phyloP scores from a whole-genome alignment of 2,797 vertebrate genomes.

The Lutjanus argentimaculatus region DNA sequence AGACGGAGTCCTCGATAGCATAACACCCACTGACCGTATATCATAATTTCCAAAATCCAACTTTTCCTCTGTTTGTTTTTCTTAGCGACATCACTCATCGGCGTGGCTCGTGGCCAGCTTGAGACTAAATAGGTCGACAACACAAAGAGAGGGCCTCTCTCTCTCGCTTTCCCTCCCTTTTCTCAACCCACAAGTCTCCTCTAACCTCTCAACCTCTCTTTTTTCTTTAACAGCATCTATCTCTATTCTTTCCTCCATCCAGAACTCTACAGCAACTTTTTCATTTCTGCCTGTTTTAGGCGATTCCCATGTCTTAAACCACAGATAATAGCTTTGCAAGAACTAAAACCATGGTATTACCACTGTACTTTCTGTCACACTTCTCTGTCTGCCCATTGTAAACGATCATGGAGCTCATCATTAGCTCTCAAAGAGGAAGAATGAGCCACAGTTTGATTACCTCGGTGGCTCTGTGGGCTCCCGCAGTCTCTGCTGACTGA shows the following conservation, averaged over 20 bases:
- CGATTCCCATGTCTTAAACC: slow-evolving; percentile 24
- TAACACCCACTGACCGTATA: slow-evolving; percentile 55
- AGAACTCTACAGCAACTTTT: slow-evolving; percentile 20
- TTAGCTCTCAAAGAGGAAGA: slow-evolving; percentile 77
- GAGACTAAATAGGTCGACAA: slow-evolving; percentile 73
- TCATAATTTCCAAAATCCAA: slow-evolving; percentile 75
- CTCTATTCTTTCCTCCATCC: slow-evolving; percentile 22
- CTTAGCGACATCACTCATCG: slow-evolving; percentile 76
- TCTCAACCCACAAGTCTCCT: slow-evolving; percentile 53
- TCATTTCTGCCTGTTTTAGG: slow-evolving; percentile 15
- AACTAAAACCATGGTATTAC: slow-evolving; percentile 46
- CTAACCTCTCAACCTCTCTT: slow-evolving; percentile 40
- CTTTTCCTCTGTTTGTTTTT: slow-evolving; percentile 76
- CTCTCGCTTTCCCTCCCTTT: slow-evolving; percentile 55
- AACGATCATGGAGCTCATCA: slow-evolving; percentile 75
- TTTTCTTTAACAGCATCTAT: slow-evolving; percentile 38
- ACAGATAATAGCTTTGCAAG: slow-evolving; percentile 32
- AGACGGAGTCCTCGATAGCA: slow-evolving; percentile 52
- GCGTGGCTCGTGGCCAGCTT: slow-evolving; percentile 67
- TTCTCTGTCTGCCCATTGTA: slow-evolving; percentile 60
- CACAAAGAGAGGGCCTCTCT: slow-evolving; percentile 67
- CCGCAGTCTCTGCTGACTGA: slow-evolving; percentile 74
- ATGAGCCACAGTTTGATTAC: slow-evolving; percentile 77
- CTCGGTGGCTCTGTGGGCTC: slow-evolving; percentile 72
- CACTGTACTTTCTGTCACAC: slow-evolving; percentile 59